Evolutionary conservation across 2,888 invertebrate species (phyloP), one percentile per base, ranked within the genome.

Genomic region (Standfussiana lucernea): DNA sequence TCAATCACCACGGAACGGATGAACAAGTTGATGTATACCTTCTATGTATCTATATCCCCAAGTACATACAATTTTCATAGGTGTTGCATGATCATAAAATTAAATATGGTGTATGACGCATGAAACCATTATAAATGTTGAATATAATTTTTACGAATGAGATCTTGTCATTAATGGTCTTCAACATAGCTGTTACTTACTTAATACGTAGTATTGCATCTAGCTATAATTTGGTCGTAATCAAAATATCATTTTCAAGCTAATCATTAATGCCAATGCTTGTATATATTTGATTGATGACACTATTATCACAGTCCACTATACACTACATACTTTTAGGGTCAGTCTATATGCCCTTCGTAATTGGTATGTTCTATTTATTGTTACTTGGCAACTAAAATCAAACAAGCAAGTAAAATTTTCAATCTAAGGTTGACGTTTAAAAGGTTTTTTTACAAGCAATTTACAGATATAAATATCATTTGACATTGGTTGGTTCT

Each of bases 201-300:
- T 18, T 28, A 24, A 15, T 18, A 61, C 21, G 1, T 59, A 59
- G 18, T 15, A 32, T 24, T 18, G 11, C n/a, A 37, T n/a, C 21
- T 28, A 62, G 28, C 35, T 45, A 45, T 79, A 68, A 65, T 79
- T 68, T 68, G 18, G 35, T 56, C 47, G 40, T 64, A 65, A 73
- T 74, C 50, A 74, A 50, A 80, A 79, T 47, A 68, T 56, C 0
- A 45, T 68, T 59, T 72, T 80, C 50, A 65, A 59, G 47, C 35
- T 50, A 59, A n/a, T 74, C 40, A 56, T 24, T 0, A 64, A 21
- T 42, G n/a, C 7, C 2, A 71, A 28, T 28, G 32, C 47, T 45
- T 62, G 18, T 53, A 45, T 62, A 50, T 11, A 53, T 66, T 53
- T 80, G 50, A 80, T 74, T 80, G 40, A 80, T 64, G 74, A 42